Evolutionary conservation across 1,140 invertebrate species (phyloP), one percentile per base, ranked within the genome.

Genomic region (Dreissena rostriformis): DNA sequence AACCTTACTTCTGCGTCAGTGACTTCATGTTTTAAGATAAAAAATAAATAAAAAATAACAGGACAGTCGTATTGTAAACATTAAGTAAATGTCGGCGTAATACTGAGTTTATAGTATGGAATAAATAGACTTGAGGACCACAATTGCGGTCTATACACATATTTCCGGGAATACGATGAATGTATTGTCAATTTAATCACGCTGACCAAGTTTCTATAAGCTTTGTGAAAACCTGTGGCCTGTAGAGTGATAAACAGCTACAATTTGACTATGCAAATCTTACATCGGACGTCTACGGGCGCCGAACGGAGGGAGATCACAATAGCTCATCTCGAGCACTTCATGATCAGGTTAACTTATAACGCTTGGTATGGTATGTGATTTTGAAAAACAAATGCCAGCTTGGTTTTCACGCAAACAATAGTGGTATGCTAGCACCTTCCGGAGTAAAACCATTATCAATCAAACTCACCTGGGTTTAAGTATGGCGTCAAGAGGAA

Each of bases 401-500:
- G 12, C 53, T 57, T 57, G 12, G 19, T 57, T 57, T 12, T 14
- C 53, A 14, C 19, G 12, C 53, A 57, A 57, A 14, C 19, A 57
- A 57, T 19, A 57, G 12, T 14, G 53, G 12, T 19, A 57, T 19
- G 19, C 53, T 57, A 57, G 12, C 53, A 57, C 53, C 12, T 19
- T 14, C 19, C 53, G 12, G 12, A 14, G 12, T 14, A 12, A 57
- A 12, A 57, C 19, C 12, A 57, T 57, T 57, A 19, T 12, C 12
- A 15, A 11, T 11, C 11, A 11, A 22, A 67, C 65, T 67, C 24
- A 22, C 65, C 65, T 28, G 11, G 10, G n/a, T 75, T 75, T 1
- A n/a, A 4, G 22, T 75, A 75, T 14, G 73, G 73, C 2, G 73
- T 75, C 1, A 75, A n/a, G 7, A 75, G 73, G 53, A 75, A 75